Evolutionary conservation across 2,888 invertebrate species (phyloP), one percentile per base, ranked within the genome.

Genomic region (Theretra japonica): DNA sequence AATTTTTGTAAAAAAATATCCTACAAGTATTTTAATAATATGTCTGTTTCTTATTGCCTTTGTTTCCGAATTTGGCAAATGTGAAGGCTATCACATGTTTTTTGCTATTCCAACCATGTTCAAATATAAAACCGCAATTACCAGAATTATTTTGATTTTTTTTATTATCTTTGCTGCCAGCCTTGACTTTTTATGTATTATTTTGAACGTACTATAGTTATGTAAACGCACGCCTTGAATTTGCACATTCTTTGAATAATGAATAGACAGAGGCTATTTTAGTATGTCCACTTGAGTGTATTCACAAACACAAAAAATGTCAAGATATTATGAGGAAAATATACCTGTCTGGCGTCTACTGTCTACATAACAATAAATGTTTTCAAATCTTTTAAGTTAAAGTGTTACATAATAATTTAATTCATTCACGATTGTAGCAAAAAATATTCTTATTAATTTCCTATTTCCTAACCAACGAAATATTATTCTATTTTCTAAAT

Each of bases 221-320:
- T 28, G n/a, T 30, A 30, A 59, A 8, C 59, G n/a, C n/a, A 11
- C 62, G 21, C 62, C 62, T 62, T 65, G 41, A 65, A 23, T 65
- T 25, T 48, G 65, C 65, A 48, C 48, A 65, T 48, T 65, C 41
- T 23, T 65, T 11, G 33, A 65, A 65, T 48, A 65, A 65, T 65
- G 21, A 62, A 62, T 41, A 65, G 41, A 65, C 41, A 23, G 41
- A 33, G 30, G 8, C 23, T 65, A 41, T 65, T 48, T 23, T 65
- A 23, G 41, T 41, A 65, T 17, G 23, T 41, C 48, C 17, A 48
- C 17, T 48, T 25, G 23, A 11, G 7, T 60, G 30, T 62, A 11
- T 33, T 48, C 65, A 60, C 0, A 21, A 48, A 21, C 15, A 23
- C 21, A 21, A 62, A 41, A n/a, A 65, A 65, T 48, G 23, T 48